Percentiles rank a stretch among this genome's conserved stretches.
phyloP scores from a whole-genome alignment of 2,797 vertebrate genomes.

The Sandelia bainsii region DNA sequence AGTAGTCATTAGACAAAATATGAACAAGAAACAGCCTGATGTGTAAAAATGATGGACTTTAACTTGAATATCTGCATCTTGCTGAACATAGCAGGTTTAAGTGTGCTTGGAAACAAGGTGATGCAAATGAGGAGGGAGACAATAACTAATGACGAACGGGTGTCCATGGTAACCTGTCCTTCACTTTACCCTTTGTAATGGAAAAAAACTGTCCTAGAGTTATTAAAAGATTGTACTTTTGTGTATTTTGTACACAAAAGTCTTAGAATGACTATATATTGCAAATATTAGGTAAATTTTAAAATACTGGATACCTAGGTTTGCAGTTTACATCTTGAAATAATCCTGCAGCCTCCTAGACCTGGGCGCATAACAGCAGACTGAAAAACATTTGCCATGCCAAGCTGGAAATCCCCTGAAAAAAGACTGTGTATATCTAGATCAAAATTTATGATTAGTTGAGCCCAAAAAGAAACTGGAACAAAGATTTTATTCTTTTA shows the following conservation, averaged over 20 bases:
- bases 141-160: conserved; percentile 38
- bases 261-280: background rate
- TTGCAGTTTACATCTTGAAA: conserved; percentile 15
- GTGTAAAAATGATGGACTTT: background rate
- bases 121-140: conserved; percentile 50
- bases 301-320: background rate
- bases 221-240: background rate
- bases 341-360: conserved; percentile 29
- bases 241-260: background rate
- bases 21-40: background rate
- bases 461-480: conserved; percentile 36
- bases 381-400: conserved; percentile 18
- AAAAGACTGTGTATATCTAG: conserved; percentile 4
- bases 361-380: conserved; percentile 13
- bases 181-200: conserved; percentile 27
- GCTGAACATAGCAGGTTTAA: conserved; percentile 54
- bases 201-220: background rate
- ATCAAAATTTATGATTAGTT: conserved; percentile 26
- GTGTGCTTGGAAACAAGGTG: conserved; percentile 16
- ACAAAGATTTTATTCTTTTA: conserved; percentile 1
- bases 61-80: conserved; percentile 35
- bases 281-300: background rate
- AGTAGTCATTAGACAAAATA: conserved; percentile 18
- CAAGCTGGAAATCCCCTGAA: conserved; percentile 25
- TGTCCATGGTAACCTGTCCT: conserved; percentile 62